Percentiles rank a stretch among this genome's conserved stretches.
Conservation (phyloP, 2,113 vertebrate species). For the Mugil cephalus region DNA sequence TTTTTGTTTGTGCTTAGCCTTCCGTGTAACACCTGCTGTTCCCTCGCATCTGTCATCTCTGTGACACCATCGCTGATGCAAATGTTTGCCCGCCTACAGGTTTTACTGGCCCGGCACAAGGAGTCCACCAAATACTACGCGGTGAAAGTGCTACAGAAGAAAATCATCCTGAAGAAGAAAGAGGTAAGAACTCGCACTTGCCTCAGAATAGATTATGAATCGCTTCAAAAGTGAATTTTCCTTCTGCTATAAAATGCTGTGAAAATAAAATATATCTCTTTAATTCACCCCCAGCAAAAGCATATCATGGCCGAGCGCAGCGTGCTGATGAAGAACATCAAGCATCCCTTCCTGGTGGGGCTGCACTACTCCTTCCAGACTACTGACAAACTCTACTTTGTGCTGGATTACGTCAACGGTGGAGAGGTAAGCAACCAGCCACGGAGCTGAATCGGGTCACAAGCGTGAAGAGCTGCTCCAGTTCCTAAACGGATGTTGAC, state of each 20-base stretch:
- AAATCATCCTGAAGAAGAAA: constrained; percentile 87
- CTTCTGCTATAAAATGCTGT: not conserved
- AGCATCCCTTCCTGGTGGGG: constrained; percentile 88
- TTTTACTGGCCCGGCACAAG: constrained; percentile 86
- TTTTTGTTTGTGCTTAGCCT: no score
- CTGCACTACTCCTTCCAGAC: constrained; percentile 89
- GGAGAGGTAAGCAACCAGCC: constrained; percentile 80
- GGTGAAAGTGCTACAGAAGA: constrained; percentile 89
- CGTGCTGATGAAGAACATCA: constrained; percentile 87
- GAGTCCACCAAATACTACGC: constrained; percentile 84
- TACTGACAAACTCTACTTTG: constrained; percentile 88
- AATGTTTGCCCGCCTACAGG: constrained; percentile 63
- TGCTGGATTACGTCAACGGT: constrained; percentile 87
- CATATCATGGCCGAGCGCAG: constrained; percentile 89
- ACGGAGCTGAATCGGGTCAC: not conserved
- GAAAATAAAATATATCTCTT: not conserved
- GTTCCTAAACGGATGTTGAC: constrained; percentile 42
- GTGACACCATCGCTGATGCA: not conserved
- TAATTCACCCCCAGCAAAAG: constrained; percentile 80
- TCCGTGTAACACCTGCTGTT: no score
- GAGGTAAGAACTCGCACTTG: constrained; percentile 82
- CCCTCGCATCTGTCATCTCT: not conserved
- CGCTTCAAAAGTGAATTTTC: not conserved
- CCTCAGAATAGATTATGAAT: no score
- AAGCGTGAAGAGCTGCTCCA: not conserved